Conservation (phyloP, 2,113 vertebrate species). For the Trinectes maculatus region DNA sequence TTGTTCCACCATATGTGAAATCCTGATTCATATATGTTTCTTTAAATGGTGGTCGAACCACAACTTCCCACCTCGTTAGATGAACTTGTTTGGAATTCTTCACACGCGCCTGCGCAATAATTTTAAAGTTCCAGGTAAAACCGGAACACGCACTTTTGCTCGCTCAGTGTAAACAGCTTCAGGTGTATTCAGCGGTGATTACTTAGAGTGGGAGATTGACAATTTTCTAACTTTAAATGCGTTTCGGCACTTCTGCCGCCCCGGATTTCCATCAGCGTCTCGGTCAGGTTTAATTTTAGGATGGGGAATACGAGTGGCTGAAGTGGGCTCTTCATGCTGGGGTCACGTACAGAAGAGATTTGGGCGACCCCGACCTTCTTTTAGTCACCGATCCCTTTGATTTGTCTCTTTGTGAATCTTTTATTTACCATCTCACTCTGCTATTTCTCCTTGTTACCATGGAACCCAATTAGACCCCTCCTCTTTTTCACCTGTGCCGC, state of each 20-base stretch:
- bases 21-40: too few species aligned
- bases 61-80: background rate
- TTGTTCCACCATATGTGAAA: too few species aligned
- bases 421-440: background rate
- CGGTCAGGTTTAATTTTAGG: conserved; percentile 38
- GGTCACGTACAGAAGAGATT: background rate
- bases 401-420: conserved; percentile 16
- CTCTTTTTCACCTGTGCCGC: conserved; percentile 9
- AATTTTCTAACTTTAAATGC: conserved; percentile 25
- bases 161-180: conserved; percentile 26
- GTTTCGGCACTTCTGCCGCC: conserved; percentile 11
- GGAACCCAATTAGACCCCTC: too few species aligned
- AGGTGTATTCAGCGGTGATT: background rate
- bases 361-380: background rate
- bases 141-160: conserved; percentile 20
- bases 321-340: conserved; percentile 21
- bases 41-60: too few species aligned
- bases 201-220: conserved; percentile 34
- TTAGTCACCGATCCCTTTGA: conserved; percentile 25
- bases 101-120: background rate
- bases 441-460: too few species aligned
- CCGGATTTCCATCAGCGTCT: conserved; percentile 1
- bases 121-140: conserved; percentile 36
- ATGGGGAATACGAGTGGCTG: background rate
- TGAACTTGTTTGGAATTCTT: conserved; percentile 17